Conservation (phyloP, 64 coral and sea anemone genomes). For the Pocillopora damicornis region DNA sequence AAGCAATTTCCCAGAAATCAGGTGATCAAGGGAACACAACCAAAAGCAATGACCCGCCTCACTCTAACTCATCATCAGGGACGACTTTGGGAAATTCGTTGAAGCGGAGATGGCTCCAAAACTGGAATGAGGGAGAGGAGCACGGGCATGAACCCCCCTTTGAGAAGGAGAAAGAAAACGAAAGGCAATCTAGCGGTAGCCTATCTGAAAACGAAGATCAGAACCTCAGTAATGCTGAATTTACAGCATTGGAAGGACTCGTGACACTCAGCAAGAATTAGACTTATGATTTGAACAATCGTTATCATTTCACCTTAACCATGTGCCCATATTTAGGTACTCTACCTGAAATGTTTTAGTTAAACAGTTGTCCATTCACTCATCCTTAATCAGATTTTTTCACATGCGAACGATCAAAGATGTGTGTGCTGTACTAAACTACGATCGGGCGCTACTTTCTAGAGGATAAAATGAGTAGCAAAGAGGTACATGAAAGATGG, state of each 20-base stretch:
- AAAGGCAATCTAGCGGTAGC: not conserved
- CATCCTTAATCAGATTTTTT: too few species aligned
- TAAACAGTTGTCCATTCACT: too few species aligned
- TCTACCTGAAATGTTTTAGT: too few species aligned
- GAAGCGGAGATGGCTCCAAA: conserved; percentile 7
- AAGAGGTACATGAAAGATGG: too few species aligned
- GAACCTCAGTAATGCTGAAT: conserved; percentile 9
- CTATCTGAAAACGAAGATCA: not conserved
- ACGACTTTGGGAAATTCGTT: not conserved
- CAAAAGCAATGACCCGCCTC: not conserved
- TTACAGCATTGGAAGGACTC: conserved; percentile 1
- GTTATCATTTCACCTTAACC: not conserved
- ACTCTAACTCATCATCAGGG: not conserved
- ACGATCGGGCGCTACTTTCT: too few species aligned
- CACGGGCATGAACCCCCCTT: not conserved
- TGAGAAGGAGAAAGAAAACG: not conserved
- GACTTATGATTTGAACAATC: not conserved
- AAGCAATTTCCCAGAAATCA: not conserved
- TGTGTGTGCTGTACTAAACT: too few species aligned
- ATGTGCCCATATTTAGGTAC: too few species aligned
- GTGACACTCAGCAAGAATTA: conserved; percentile 14
- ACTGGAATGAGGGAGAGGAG: conserved; percentile 2
- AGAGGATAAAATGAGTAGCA: too few species aligned
- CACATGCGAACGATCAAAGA: too few species aligned
- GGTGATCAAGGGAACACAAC: not conserved